Conservation (phyloP, 2,113 vertebrate genomes). For the Phyllostomus hastatus region DNA sequence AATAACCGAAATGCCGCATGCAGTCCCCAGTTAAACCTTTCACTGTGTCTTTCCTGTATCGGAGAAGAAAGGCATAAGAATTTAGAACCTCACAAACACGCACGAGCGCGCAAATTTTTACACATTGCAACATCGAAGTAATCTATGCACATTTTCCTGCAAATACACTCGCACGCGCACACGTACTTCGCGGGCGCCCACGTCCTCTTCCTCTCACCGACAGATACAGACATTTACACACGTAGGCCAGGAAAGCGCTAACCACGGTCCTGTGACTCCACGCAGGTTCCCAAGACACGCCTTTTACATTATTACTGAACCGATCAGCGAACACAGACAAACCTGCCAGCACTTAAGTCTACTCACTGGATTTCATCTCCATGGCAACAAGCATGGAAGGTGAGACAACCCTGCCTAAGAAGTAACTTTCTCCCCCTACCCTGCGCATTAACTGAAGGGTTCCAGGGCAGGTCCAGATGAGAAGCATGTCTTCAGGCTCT, state of each 20-base stretch:
- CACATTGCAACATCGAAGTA: slow-evolving; percentile 1
- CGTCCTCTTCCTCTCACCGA: slow-evolving; percentile 2
- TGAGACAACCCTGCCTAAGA: slow-evolving; percentile 54
- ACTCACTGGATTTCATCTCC: slow-evolving; percentile 65
- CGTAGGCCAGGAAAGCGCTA: slow-evolving; percentile 55
- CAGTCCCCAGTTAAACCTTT: background rate
- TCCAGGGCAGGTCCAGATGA: slow-evolving; percentile 6
- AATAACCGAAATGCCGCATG: background rate
- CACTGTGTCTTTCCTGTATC: background rate
- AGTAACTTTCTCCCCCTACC: slow-evolving; percentile 66
- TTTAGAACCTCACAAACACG: background rate
- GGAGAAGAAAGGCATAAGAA: background rate
- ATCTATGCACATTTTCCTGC: background rate
- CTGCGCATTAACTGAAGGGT: slow-evolving; percentile 15
- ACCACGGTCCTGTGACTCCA: slow-evolving; percentile 43
- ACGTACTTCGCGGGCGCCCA: background rate
- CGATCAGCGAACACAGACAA: slow-evolving; percentile 40
- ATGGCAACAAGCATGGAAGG: slow-evolving; percentile 74
- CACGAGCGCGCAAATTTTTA: background rate
- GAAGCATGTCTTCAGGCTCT: slow-evolving; percentile 3
- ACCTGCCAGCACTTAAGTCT: slow-evolving; percentile 50
- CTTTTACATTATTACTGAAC: slow-evolving; percentile 14
- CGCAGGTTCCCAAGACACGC: slow-evolving; percentile 45
- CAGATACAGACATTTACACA: slow-evolving; percentile 29
- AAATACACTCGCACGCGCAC: slow-evolving; percentile 5